A percentile compares a stretch with the other conserved stretches of the same genome.
These are phyloP conservation scores for Boulengeromyrus knoepffleri DNA, from an alignment of 2,113 vertebrate genomes.

Conservation along the genomic window DNA sequence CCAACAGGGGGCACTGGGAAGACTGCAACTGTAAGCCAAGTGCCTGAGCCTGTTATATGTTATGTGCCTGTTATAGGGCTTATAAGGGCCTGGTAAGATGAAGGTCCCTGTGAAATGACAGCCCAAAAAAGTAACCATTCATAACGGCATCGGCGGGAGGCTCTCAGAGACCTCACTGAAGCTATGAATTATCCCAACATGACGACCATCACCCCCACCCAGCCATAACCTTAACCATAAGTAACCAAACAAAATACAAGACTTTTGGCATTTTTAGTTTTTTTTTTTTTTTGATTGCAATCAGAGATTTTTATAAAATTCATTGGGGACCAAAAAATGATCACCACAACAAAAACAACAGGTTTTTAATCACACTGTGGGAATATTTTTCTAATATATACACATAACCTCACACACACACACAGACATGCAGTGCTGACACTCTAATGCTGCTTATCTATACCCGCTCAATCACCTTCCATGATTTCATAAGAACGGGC, in stretches of 20 bases:
- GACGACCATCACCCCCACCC: background rate
- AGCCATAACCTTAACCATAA: background rate
- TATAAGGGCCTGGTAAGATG: background rate
- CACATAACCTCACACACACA: background rate
- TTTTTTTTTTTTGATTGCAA: background rate
- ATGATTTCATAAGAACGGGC: background rate
- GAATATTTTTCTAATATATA: background rate
- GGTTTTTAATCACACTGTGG: background rate
- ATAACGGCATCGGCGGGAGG: background rate
- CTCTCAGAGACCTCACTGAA: background rate
- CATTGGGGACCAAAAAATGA: background rate
- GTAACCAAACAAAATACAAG: background rate
- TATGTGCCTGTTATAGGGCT: no score
- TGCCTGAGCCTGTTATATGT: background rate
- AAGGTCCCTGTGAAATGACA: background rate
- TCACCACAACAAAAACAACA: background rate
- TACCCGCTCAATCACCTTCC: background rate
- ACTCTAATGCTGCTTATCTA: background rate
- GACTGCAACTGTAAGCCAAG: background rate
- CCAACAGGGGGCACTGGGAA: background rate
- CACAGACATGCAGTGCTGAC: background rate
- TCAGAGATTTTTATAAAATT: background rate
- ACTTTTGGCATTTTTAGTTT: background rate
- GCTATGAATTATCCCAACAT: background rate
- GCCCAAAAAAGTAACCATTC: background rate